Evolutionary conservation across 2,797 vertebrate species (phyloP), one percentile per base, ranked within the genome.

Genomic region (Odontamblyopus rebecca): DNA sequence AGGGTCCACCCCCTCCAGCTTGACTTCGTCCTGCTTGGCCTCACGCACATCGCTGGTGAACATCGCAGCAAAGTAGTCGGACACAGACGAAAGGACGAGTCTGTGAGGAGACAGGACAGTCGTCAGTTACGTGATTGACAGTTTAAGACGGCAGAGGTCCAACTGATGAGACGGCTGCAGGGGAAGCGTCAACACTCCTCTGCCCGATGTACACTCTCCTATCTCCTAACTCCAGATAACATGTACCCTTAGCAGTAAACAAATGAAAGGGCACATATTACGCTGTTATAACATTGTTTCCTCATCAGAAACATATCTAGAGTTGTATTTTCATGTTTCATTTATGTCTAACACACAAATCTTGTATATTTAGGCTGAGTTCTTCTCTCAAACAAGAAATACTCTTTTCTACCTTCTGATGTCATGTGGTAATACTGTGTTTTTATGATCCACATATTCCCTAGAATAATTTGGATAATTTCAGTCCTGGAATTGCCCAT

Each of bases 51-150:
- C 96, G 76, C 95, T 99, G 82, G 97, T 99, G 87, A 99, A 99
- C 98, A 99, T 99, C 76, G 96, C 98, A 2, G 97, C 98, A 91
- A 99, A 99, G 93, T 99, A 99, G 93, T 99, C 98, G 0, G 98
- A 99, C 87, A 98, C 97, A 7, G 98, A 98, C 59, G 97, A 98
- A 27, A 99, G 95, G 78, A 99, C 96, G 86, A 99, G 89, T 76
- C 98, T 99, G 83, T 38, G 79, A 77, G 57, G 67, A 65, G 71
- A 73, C 63, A 83, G 65, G 78, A 75, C 62, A 53, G 77, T 41
- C 65, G 69, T 86, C 72, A 73, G 72, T 83, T 78, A 82, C 74
- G 62, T 71, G 72, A 82, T 2, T 23, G 81, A 75, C 74, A 62
- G 79, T 66, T 79, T 75, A 74, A 70, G 62, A 73, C 74, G 72